Conservation (phyloP, 2,888 invertebrate species). For the Pyrrhosoma nymphula region DNA sequence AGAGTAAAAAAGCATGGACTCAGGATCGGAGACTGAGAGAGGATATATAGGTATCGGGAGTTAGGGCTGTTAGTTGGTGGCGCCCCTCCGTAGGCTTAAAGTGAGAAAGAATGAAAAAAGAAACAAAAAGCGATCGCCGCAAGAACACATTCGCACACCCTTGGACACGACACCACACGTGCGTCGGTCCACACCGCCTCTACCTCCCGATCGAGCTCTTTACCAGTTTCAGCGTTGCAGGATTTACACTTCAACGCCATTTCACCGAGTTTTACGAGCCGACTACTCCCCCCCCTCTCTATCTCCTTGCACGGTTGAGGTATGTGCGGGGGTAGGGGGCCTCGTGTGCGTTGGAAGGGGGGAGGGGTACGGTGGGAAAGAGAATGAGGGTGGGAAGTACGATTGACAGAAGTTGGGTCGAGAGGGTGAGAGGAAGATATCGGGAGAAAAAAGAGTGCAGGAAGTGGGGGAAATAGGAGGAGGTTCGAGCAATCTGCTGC, state of each 20-base stretch:
- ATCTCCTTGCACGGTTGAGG: background rate
- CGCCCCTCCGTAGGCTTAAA: background rate
- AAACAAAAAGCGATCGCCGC: background rate
- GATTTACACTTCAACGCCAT: slow-evolving; percentile 49
- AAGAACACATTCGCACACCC: background rate
- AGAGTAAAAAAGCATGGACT: background rate
- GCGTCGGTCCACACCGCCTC: too few species aligned
- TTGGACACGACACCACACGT: background rate
- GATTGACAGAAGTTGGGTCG: background rate
- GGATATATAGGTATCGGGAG: background rate
- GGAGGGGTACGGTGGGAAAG: background rate
- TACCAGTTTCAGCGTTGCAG: background rate
- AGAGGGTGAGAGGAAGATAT: too few species aligned
- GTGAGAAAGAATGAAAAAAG: background rate
- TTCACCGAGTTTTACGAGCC: slow-evolving; percentile 31
- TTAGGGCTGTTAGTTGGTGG: background rate
- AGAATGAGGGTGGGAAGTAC: background rate
- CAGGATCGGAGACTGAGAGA: background rate
- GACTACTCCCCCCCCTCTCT: background rate
- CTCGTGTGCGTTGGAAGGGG: background rate
- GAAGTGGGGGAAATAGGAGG: background rate
- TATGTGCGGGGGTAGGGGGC: background rate
- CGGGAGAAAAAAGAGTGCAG: background rate
- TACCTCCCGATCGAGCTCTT: background rate
- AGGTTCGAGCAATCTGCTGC: slow-evolving; percentile 6